phyloP scores from a whole-genome alignment of 1,140 invertebrate genomes.

The Drosophila tani region DNA sequence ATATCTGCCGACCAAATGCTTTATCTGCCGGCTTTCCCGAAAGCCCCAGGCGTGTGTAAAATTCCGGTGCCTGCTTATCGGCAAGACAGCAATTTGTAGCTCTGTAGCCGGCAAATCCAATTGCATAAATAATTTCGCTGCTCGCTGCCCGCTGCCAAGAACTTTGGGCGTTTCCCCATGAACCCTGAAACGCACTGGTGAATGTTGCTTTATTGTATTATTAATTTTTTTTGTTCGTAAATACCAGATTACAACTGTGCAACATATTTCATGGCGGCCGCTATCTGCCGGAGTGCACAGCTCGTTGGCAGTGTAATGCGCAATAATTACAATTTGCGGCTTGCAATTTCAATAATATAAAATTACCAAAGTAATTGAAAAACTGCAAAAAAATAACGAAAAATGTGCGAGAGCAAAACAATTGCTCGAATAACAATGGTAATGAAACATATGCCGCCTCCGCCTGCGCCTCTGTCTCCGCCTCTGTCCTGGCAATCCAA shows the following conservation, averaged over 20 bases:
- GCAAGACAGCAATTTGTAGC: conserved; percentile 67
- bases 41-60: conserved; percentile 48
- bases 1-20: conserved; percentile 61
- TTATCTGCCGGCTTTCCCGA: conserved; percentile 35
- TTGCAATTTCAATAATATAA: conserved; percentile 83
- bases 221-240: conserved; percentile 66
- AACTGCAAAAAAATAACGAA: conserved; percentile 19
- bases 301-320: conserved; percentile 38
- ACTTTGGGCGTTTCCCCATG: conserved; percentile 17
- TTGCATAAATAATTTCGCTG: conserved; percentile 72
- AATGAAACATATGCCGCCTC: conserved; percentile 59
- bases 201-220: conserved; percentile 64
- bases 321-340: conserved; percentile 82
- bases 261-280: conserved; percentile 63
- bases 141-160: conserved; percentile 11
- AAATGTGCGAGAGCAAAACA: conserved; percentile 30
- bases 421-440: conserved; percentile 60
- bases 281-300: conserved; percentile 34
- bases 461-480: neutral
- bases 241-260: conserved; percentile 79
- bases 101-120: conserved; percentile 64
- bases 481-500: conserved; percentile 26
- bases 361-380: conserved; percentile 83
- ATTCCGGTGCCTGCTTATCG: conserved; percentile 67
- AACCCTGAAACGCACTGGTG: conserved; percentile 39